A percentile compares a stretch with the other conserved stretches of the same genome.
These are phyloP conservation scores for Garra rufa DNA, from an alignment of 2,113 vertebrate genomes.

Conservation along the genomic window DNA sequence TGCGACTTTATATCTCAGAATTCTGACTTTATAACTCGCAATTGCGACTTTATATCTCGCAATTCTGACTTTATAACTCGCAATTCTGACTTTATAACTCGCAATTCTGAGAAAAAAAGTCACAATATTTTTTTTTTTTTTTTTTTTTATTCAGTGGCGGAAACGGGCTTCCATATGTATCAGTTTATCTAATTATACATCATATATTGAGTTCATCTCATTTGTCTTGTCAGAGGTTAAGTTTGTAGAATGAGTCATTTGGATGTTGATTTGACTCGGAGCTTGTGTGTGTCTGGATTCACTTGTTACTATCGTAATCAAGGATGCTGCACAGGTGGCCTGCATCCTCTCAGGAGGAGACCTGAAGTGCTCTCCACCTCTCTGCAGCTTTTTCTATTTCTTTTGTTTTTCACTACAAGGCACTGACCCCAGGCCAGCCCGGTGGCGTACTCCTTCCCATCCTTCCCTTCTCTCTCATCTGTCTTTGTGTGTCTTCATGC, in stretches of 20 bases:
- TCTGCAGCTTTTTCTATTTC: background rate
- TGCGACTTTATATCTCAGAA: too few relatives aligned
- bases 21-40: too few relatives aligned
- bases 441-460: background rate
- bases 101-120: too few relatives aligned
- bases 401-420: slow-evolving; percentile 7
- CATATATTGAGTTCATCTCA: background rate
- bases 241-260: background rate
- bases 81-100: too few relatives aligned
- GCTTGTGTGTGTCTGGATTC: slow-evolving; percentile 16
- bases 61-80: too few relatives aligned
- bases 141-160: too few relatives aligned
- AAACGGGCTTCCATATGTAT: too few relatives aligned
- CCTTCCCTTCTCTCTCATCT: background rate
- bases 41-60: too few relatives aligned
- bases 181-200: background rate
- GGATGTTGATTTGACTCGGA: background rate
- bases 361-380: background rate
- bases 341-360: slow-evolving; percentile 18
- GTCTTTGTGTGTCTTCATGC: background rate
- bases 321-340: slow-evolving; percentile 31
- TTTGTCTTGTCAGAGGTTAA: background rate
- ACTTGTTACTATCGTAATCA: background rate
- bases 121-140: too few relatives aligned
- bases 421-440: slow-evolving; percentile 35